Evolutionary conservation across 1,140 invertebrate genomes (phyloP).

Genomic region (Triops cancriformis): DNA sequence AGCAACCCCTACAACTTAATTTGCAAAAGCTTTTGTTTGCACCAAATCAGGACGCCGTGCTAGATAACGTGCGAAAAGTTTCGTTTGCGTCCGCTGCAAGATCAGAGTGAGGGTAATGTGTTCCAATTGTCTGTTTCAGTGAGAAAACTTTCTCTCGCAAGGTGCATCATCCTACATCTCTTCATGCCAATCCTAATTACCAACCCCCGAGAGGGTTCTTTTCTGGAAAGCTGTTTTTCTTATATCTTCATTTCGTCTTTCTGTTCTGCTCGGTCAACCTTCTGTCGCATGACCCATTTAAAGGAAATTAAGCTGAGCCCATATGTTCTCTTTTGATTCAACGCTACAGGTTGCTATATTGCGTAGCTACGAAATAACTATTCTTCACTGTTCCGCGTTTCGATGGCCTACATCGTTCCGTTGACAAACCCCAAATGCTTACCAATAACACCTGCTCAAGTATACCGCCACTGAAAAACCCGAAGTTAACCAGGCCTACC

Average conservation of each 20-base stretch:
- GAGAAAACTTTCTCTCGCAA: neutral
- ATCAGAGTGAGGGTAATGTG: neutral
- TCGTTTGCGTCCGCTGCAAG: neutral
- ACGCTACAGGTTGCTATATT: neutral
- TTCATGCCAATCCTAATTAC: slow-evolving; percentile 9
- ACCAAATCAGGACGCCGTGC: neutral
- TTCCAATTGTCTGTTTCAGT: neutral
- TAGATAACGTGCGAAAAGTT: neutral
- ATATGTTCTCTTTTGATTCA: neutral
- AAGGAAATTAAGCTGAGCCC: neutral
- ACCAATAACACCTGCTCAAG: neutral
- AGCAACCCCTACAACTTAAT: too few species aligned
- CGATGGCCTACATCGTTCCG: neutral
- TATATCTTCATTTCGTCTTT: neutral
- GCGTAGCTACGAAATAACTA: neutral
- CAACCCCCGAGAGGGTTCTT: neutral
- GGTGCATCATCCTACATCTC: neutral
- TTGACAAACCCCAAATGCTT: neutral
- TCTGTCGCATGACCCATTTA: slow-evolving; percentile 3
- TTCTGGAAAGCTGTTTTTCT: neutral
- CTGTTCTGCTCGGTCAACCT: neutral
- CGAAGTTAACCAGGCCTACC: neutral
- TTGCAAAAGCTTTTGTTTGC: too few species aligned
- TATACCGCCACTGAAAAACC: neutral
- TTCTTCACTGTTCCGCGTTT: neutral